Evolutionary conservation across 92 coral and sea anemone species (phyloP).

Genomic region (Zoanthus solanderi): DNA sequence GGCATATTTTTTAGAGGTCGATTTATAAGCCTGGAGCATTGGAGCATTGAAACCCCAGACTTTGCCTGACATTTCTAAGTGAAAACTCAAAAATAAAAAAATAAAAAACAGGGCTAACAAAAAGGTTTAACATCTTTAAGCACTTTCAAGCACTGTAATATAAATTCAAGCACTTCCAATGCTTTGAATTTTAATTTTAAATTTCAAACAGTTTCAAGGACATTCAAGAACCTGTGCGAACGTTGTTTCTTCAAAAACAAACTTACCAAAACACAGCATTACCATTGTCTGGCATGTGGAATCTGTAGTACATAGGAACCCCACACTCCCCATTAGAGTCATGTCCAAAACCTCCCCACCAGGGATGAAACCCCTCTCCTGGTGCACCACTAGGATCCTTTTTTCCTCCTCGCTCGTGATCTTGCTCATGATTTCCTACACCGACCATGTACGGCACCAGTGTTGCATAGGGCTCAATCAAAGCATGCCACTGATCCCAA

Average conservation of each 20-base stretch:
- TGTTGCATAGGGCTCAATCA: conserved; percentile 83
- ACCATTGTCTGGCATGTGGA: conserved; percentile 90
- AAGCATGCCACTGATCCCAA: conserved; percentile 92
- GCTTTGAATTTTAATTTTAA: too few species aligned
- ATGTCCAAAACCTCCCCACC: conserved; percentile 86
- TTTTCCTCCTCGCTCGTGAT: conserved; percentile 66
- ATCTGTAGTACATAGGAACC: conserved; percentile 85
- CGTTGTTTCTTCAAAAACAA: background rate
- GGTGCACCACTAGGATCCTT: conserved; percentile 83
- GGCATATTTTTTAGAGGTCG: too few species aligned
- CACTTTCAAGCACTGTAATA: too few species aligned
- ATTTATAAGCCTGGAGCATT: too few species aligned
- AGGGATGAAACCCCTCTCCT: conserved; percentile 87
- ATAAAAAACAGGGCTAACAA: too few species aligned
- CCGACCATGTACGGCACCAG: conserved; percentile 89
- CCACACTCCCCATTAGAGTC: conserved; percentile 92
- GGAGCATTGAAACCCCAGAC: too few species aligned
- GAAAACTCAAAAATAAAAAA: too few species aligned
- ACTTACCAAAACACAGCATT: conserved; percentile 90
- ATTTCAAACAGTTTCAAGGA: too few species aligned
- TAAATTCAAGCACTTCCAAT: background rate
- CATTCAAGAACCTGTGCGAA: too few species aligned
- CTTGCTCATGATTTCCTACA: conserved; percentile 88
- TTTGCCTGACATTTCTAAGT: too few species aligned
- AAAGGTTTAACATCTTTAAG: too few species aligned